Percentiles rank a stretch among this genome's conserved stretches.
Conservation (phyloP, 2,113 vertebrate species). For the Falcunculus frontatus region DNA sequence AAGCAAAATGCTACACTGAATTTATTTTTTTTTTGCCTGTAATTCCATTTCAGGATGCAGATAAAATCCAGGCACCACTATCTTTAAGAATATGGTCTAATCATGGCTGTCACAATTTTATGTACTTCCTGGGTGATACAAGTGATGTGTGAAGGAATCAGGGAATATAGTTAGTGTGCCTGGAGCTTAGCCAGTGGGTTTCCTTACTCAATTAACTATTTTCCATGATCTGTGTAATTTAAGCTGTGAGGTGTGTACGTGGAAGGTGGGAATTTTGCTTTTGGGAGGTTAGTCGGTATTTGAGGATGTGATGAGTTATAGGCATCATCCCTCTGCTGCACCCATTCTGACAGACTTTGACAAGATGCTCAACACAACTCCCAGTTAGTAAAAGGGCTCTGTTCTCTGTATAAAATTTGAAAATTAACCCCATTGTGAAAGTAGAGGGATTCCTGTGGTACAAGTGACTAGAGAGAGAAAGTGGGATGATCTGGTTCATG, state of each 20-base stretch:
- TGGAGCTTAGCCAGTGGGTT: not conserved
- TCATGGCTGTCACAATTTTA: not conserved
- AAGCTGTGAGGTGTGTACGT: not conserved
- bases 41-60: not conserved
- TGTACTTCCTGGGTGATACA: accelerated
- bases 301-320: accelerated
- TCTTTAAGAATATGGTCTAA: not conserved
- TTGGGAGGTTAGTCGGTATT: not conserved
- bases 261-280: not conserved
- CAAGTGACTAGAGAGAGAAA: not conserved
- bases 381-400: not conserved
- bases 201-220: not conserved
- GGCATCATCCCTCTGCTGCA: not conserved
- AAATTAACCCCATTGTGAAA: not conserved
- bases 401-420: not conserved
- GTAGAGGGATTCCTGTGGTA: not conserved
- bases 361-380: not conserved
- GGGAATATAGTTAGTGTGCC: not conserved
- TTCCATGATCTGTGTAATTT: not conserved
- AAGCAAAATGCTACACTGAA: not conserved
- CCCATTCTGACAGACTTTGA: not conserved
- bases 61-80: not conserved
- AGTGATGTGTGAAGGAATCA: not conserved
- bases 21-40: not conserved
- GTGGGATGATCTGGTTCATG: not conserved